Evolutionary conservation across 2,113 vertebrate species (phyloP).

Genomic region (Oophaga pumilio): DNA sequence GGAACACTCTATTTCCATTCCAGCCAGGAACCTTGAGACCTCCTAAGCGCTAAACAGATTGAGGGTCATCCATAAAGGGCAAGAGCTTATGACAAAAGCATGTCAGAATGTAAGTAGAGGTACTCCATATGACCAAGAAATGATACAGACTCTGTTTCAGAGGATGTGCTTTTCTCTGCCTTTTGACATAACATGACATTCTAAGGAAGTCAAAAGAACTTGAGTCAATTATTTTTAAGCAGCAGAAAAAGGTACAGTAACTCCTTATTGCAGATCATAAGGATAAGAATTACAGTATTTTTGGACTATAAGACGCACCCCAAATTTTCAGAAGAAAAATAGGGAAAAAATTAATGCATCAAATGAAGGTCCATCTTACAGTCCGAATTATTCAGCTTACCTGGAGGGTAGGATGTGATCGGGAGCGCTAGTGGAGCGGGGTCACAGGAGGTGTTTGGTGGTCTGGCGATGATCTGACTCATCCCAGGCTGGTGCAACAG

Average conservation of each 20-base stretch:
- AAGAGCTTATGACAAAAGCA: conserved; percentile 2
- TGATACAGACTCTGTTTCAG: conserved; percentile 20
- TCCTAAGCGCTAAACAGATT: conserved; percentile 42
- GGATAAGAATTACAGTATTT: too few relatives aligned
- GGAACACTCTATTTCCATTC: conserved; percentile 28
- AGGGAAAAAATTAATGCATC: too few relatives aligned
- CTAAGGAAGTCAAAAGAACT: background rate
- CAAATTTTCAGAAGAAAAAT: too few relatives aligned
- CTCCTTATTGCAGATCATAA: background rate
- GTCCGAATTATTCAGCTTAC: too few relatives aligned
- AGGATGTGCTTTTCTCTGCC: conserved; percentile 28
- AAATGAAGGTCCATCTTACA: too few relatives aligned
- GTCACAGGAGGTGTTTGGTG: too few relatives aligned
- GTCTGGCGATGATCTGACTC: too few relatives aligned
- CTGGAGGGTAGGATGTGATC: too few relatives aligned
- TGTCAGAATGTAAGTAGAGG: background rate
- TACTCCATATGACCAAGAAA: background rate
- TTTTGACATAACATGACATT: conserved; percentile 13
- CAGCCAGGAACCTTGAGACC: conserved; percentile 43
- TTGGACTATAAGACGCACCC: too few relatives aligned
- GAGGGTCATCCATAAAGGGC: conserved; percentile 25
- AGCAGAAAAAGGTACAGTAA: background rate
- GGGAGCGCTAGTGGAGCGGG: too few relatives aligned
- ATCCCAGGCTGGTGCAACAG: too few relatives aligned
- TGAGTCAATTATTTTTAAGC: background rate